Evolutionary conservation across 2,888 invertebrate genomes (phyloP), one percentile per base, ranked within the genome.

Genomic region (Pelosia muscerda): DNA sequence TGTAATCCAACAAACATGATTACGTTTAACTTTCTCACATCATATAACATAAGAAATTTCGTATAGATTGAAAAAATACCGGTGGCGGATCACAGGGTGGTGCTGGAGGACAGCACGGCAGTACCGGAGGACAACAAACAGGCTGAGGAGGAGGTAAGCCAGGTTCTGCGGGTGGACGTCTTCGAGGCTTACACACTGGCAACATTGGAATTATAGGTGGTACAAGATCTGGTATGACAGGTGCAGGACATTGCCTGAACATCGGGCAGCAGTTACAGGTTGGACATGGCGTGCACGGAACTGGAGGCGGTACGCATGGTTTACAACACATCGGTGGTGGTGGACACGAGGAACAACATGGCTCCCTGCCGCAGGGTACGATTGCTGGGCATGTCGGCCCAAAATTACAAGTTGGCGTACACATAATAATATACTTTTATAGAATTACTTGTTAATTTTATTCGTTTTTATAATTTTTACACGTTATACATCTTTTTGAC

Each of bases 41-140:
- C 19, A n/a, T 49, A 9, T 49, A n/a, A n/a, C 49, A 49, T n/a
- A n/a, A n/a, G 49, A 13, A 9, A n/a, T 26, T 60, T 42, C 23
- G n/a, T 53, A 34, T 13, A 49, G 31, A 57, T 58, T 49, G 1
- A 62, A 28, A 53, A 62, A 28, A 85, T 84, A 95, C 94, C 68
- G 95, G 95, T 53, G 94, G 91, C 66, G 90, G 92, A 80, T 94
- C 89, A 79, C 94, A 90, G 56, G 92, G 88, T 68, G 90, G 90
- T 38, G 92, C 92, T 10, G 92, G 93, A 49, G 92, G 93, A 65
- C 92, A 91, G 76, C 95, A 94, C 1, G 95, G 95, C 55, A 93
- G 78, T 9, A 92, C 87, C 49, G 94, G 95, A 2, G 94, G 94
- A 63, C 89, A 92, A 73, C 88, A 93, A 11, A 92, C 90, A 22